Conservation (phyloP, 2,888 invertebrate genomes). For the Tholera decimalis region DNA sequence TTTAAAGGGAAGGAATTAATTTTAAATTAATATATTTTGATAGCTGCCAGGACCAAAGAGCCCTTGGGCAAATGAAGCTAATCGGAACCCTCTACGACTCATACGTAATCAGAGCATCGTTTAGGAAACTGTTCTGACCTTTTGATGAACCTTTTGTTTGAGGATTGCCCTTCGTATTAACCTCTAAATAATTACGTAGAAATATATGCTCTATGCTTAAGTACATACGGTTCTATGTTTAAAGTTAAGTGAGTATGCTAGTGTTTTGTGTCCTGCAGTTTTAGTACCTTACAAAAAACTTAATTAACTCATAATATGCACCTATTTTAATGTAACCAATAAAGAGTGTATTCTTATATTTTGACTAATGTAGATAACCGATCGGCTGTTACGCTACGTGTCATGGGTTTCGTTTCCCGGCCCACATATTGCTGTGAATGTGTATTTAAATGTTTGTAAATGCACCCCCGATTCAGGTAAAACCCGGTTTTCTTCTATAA, state of each 20-base stretch:
- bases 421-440: too few species aligned
- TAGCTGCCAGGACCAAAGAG: constrained; percentile 85
- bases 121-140: constrained; percentile 63
- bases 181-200: constrained; percentile 14
- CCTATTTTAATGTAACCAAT: too few species aligned
- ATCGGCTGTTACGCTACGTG: too few species aligned
- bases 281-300: not conserved
- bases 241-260: not conserved
- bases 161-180: constrained; percentile 8
- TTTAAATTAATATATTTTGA: constrained; percentile 85
- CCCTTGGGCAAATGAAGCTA: constrained; percentile 88
- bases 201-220: not conserved
- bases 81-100: constrained; percentile 77
- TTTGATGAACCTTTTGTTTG: constrained; percentile 40
- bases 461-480: too few species aligned
- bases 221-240: not conserved
- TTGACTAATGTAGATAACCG: too few species aligned
- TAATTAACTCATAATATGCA: too few species aligned
- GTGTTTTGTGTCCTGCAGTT: not conserved
- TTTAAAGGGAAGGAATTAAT: constrained; percentile 65
- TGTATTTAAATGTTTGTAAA: too few species aligned
- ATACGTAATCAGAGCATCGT: constrained; percentile 75
- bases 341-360: too few species aligned
- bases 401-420: too few species aligned
- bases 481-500: too few species aligned